These are phyloP conservation scores for Climacteris rufus DNA, from an alignment of 2,113 vertebrate genomes.

Conservation along the genomic window DNA sequence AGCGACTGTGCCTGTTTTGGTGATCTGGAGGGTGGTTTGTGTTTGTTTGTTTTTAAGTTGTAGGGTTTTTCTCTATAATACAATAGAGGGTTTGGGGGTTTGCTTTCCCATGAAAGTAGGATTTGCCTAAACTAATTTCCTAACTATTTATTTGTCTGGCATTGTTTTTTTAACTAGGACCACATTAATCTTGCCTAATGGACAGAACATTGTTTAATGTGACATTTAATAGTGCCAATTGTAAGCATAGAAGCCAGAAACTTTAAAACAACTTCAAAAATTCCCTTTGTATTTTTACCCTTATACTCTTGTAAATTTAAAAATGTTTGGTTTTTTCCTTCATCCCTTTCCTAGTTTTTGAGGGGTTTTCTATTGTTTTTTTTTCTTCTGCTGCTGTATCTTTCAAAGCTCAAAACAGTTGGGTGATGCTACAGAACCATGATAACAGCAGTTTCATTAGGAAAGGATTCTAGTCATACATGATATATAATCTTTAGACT, in stretches of 20 bases:
- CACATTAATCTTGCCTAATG: neutral
- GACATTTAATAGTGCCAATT: neutral
- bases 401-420: neutral
- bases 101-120: neutral
- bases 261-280: neutral
- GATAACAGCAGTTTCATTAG: neutral
- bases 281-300: neutral
- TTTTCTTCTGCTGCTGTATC: neutral
- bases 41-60: neutral
- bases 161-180: neutral
- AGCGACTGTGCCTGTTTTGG: neutral
- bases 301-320: neutral
- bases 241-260: neutral
- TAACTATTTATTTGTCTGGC: neutral
- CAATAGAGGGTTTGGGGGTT: neutral
- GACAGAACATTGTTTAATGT: neutral
- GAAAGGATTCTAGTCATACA: neutral
- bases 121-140: neutral
- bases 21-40: neutral
- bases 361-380: neutral
- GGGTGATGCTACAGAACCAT: neutral
- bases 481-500: neutral
- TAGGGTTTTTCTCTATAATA: fast-evolving
- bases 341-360: neutral
- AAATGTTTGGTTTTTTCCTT: neutral